Evolutionary conservation across 2,113 vertebrate species (phyloP).

Genomic region (Cavia aperea): DNA sequence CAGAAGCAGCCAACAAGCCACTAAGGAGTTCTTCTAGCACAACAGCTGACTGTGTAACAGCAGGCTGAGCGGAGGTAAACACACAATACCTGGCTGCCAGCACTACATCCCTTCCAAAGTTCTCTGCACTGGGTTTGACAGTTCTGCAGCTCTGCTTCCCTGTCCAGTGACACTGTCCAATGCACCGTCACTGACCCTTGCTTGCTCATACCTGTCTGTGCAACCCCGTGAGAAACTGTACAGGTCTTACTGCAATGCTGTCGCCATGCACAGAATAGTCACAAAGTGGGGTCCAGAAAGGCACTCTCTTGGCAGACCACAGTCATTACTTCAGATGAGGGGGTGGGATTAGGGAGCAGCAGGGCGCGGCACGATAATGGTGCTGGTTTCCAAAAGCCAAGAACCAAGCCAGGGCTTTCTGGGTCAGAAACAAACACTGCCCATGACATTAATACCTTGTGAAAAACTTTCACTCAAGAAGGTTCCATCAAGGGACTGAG

Average conservation of each 20-base stretch:
- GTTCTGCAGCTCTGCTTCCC: background rate
- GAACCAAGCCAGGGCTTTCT: background rate
- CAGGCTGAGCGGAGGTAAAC: background rate
- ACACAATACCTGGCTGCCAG: constrained; percentile 1
- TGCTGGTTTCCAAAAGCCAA: background rate
- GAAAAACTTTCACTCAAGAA: background rate
- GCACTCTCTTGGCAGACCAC: background rate
- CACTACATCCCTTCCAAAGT: background rate
- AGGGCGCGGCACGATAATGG: constrained; percentile 41
- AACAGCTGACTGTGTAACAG: background rate
- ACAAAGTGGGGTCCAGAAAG: background rate
- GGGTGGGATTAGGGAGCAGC: background rate
- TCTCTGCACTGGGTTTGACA: background rate
- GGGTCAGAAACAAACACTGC: constrained; percentile 27
- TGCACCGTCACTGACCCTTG: background rate
- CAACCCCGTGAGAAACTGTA: background rate
- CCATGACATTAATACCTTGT: background rate
- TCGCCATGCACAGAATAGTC: background rate
- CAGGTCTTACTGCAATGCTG: background rate
- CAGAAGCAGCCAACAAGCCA: background rate
- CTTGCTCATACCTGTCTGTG: background rate
- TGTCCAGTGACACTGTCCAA: background rate
- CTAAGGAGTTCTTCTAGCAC: background rate
- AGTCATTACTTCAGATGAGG: background rate
- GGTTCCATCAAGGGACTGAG: background rate